Evolutionary conservation across 2,888 invertebrate species (phyloP).

Genomic region (Desoria tigrina): DNA sequence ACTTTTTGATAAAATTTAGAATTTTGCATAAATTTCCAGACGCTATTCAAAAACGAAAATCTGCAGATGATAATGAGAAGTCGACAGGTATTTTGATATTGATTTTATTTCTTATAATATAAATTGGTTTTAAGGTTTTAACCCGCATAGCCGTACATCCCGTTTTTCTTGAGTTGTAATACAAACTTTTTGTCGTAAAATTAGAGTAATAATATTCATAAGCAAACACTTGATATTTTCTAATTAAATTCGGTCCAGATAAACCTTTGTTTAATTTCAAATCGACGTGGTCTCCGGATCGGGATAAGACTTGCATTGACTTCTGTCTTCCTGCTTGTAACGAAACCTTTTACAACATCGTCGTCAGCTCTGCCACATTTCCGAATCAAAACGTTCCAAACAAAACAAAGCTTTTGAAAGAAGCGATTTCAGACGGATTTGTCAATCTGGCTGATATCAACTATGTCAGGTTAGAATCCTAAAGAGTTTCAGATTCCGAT

Average conservation of each 20-base stretch:
- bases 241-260: conserved; percentile 6
- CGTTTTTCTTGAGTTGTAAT: no score
- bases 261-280: conserved; percentile 45
- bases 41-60: conserved; percentile 1
- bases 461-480: conserved; percentile 42
- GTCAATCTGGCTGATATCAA: conserved; percentile 37
- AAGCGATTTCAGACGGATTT: conserved; percentile 35
- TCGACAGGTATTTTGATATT: no score
- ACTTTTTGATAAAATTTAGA: no score
- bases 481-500: not conserved
- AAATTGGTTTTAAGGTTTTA: no score
- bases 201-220: no score
- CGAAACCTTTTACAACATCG: conserved; percentile 49
- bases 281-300: conserved; percentile 18
- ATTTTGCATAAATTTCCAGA: not conserved
- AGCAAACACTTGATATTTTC: no score
- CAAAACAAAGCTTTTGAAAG: conserved; percentile 38
- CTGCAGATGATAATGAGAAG: no score
- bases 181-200: no score
- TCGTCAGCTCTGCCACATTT: conserved; percentile 40
- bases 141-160: no score
- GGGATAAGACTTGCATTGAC: conserved; percentile 38
- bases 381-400: conserved; percentile 44
- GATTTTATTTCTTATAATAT: no score
- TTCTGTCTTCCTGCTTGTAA: conserved; percentile 50